Evolutionary conservation across 2,888 invertebrate genomes (phyloP).

Genomic region (Xestia c-nigrum): DNA sequence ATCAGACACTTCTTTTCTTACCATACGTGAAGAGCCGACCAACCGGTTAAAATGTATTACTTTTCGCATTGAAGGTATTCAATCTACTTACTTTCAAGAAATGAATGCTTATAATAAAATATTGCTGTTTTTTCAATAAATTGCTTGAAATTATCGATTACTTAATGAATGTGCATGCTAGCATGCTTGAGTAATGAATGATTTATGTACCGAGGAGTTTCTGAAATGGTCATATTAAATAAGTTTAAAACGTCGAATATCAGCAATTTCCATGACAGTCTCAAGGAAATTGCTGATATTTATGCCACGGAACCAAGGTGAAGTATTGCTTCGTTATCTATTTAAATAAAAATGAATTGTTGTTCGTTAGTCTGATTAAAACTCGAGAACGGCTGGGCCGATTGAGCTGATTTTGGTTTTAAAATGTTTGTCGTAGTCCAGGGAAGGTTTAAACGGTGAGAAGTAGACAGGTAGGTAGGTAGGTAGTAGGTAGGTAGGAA

Average conservation of each 20-base stretch:
- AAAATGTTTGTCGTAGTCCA: too few relatives aligned
- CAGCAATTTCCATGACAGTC: too few relatives aligned
- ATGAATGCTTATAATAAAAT: not conserved
- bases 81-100: not conserved
- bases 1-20: too few relatives aligned
- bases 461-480: too few relatives aligned
- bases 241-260: not conserved
- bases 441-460: too few relatives aligned
- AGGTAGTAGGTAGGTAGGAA: too few relatives aligned
- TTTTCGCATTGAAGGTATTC: not conserved
- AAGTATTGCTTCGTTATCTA: not conserved
- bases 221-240: constrained; percentile 7
- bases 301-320: not conserved
- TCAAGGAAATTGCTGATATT: not conserved
- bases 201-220: constrained; percentile 1
- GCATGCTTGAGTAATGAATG: constrained; percentile 6
- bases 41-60: too few relatives aligned
- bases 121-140: not conserved
- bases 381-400: too few relatives aligned
- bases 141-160: constrained; percentile 29
- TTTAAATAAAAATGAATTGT: too few relatives aligned
- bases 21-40: too few relatives aligned
- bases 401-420: too few relatives aligned
- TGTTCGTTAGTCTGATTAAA: too few relatives aligned
- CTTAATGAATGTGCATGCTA: constrained; percentile 20